phyloP scores from a whole-genome alignment of 2,113 vertebrate species.

The Microtus ochrogaster region DNA sequence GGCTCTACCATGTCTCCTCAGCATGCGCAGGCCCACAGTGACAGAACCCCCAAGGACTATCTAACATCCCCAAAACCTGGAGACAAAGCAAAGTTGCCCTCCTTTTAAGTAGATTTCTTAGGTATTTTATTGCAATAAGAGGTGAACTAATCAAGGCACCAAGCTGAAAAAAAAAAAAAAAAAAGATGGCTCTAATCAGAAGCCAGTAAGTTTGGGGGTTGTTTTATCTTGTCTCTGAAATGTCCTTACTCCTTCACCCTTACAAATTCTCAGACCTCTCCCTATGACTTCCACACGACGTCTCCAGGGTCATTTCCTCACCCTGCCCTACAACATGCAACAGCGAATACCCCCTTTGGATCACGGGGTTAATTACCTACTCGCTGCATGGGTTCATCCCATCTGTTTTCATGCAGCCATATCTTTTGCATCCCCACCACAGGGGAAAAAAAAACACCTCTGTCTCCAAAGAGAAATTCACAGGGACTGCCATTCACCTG shows the following conservation, averaged over 20 bases:
- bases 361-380: not conserved
- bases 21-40: not conserved
- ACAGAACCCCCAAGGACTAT: not conserved
- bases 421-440: not conserved
- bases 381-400: not conserved
- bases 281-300: not conserved
- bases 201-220: not conserved
- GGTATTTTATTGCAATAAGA: not conserved
- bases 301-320: not conserved
- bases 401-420: not conserved
- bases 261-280: not conserved
- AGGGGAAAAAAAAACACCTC: not conserved
- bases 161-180: not conserved
- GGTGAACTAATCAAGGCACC: not conserved
- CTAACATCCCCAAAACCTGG: not conserved
- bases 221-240: constrained; percentile 37
- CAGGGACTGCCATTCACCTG: constrained; percentile 52
- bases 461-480: not conserved
- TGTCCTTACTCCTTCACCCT: not conserved
- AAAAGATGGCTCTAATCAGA: not conserved
- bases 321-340: fast-evolving
- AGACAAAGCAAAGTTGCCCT: not conserved
- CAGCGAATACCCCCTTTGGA: not conserved
- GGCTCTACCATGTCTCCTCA: not conserved
- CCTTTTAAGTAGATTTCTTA: not conserved